Conservation (phyloP, 2,113 vertebrate species). For the Alectura lathami region DNA sequence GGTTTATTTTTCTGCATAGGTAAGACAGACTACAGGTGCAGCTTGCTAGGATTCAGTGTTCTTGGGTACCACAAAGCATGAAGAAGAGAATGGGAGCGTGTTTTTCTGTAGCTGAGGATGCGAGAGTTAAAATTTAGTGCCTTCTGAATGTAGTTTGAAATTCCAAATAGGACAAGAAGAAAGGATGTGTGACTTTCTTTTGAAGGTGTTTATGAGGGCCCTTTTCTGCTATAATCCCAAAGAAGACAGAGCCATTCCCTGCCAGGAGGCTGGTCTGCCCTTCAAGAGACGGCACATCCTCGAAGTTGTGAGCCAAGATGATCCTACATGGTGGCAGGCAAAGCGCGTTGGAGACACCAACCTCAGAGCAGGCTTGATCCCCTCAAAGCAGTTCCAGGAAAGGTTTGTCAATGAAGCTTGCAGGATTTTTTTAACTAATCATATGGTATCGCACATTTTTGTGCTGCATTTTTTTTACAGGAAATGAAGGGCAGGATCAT, state of each 20-base stretch:
- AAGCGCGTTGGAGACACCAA: constrained; percentile 91
- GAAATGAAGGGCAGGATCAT: neutral
- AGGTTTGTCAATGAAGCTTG: constrained; percentile 77
- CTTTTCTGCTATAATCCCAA: constrained; percentile 92
- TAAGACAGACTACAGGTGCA: neutral
- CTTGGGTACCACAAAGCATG: neutral
- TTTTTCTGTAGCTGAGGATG: neutral
- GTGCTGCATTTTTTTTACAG: neutral
- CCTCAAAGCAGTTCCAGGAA: constrained; percentile 93
- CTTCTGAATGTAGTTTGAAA: neutral
- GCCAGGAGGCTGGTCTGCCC: constrained; percentile 93
- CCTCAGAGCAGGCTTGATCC: constrained; percentile 91
- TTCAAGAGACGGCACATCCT: constrained; percentile 87
- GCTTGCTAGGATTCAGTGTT: neutral
- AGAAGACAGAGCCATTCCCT: constrained; percentile 93
- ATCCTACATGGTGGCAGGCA: constrained; percentile 95
- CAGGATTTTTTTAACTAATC: neutral
- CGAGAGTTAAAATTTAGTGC: neutral
- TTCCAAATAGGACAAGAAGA: neutral
- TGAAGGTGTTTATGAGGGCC: constrained; percentile 89
- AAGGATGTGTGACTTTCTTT: neutral
- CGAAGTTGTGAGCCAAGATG: constrained; percentile 94
- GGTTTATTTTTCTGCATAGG: neutral
- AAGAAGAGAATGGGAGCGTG: neutral
- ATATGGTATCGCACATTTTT: neutral